Evolutionary conservation across 2,113 vertebrate species (phyloP).

Genomic region (Callaeas wilsoni): DNA sequence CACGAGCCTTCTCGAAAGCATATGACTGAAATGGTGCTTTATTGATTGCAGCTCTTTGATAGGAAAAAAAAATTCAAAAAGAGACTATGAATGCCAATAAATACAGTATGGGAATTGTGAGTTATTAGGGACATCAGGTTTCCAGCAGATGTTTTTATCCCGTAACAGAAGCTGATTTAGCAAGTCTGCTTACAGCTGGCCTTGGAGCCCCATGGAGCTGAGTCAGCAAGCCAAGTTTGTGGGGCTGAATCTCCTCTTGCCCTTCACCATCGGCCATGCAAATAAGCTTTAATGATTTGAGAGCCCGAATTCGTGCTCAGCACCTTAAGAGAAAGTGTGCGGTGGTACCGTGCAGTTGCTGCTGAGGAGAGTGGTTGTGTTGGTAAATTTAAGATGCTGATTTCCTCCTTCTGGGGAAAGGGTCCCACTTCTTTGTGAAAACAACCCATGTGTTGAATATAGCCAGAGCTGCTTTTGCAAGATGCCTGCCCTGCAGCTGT

Average conservation of each 20-base stretch:
- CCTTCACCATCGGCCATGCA: background rate
- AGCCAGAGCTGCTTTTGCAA: background rate
- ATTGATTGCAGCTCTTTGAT: slow-evolving; percentile 43
- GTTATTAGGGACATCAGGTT: slow-evolving; percentile 50
- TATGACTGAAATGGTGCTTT: slow-evolving; percentile 25
- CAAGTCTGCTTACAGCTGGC: slow-evolving; percentile 58
- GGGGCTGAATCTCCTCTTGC: background rate
- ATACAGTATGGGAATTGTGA: slow-evolving; percentile 37
- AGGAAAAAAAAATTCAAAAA: background rate
- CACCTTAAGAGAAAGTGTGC: background rate
- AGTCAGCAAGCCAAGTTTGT: background rate
- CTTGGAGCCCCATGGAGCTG: slow-evolving; percentile 2
- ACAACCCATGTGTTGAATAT: background rate
- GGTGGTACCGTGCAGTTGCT: background rate
- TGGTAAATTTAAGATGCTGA: background rate
- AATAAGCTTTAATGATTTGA: background rate
- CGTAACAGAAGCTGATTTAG: slow-evolving; percentile 57
- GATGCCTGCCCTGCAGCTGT: slow-evolving; percentile 43
- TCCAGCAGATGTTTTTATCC: slow-evolving; percentile 66
- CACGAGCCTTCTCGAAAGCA: background rate
- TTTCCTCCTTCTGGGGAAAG: background rate
- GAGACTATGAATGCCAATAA: slow-evolving; percentile 41
- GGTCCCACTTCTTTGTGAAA: background rate
- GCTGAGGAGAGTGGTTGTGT: background rate
- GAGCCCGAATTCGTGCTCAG: background rate